These are phyloP conservation scores for Tragelaphus imberbis DNA, from an alignment of 2,113 vertebrate genomes.

Conservation along the genomic window DNA sequence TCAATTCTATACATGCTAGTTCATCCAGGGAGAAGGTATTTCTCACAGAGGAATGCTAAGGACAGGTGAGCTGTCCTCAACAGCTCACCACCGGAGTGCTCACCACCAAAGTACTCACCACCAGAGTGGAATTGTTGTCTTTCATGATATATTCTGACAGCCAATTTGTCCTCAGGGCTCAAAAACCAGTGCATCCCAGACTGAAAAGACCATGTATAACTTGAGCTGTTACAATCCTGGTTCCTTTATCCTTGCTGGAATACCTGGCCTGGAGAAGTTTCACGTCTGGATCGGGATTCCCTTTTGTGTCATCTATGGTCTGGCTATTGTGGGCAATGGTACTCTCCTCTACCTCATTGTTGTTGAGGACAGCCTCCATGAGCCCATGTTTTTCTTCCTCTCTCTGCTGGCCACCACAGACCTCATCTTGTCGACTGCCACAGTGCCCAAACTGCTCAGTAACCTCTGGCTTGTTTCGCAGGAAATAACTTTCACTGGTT, in stretches of 20 bases:
- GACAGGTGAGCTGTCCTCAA: background rate
- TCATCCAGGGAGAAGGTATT: background rate
- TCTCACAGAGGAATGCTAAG: background rate
- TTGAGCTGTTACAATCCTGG: constrained; percentile 44
- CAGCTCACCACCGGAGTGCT: background rate
- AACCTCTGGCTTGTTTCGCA: constrained; percentile 43
- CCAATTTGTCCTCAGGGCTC: background rate
- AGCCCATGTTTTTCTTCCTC: constrained; percentile 63
- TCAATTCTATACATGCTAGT: background rate
- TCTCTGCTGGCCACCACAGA: constrained; percentile 57
- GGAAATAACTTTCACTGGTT: constrained; percentile 63
- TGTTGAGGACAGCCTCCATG: constrained; percentile 43
- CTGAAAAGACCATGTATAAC: constrained; percentile 42
- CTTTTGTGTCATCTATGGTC: background rate
- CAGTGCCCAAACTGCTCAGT: constrained; percentile 58
- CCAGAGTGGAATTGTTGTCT: background rate
- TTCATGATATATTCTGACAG: background rate
- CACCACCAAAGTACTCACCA: background rate
- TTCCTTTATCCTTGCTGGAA: constrained; percentile 55
- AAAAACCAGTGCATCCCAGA: background rate
- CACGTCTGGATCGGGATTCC: constrained; percentile 68
- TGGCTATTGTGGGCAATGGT: constrained; percentile 59
- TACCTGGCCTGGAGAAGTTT: constrained; percentile 62
- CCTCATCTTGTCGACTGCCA: constrained; percentile 46
- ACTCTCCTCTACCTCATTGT: constrained; percentile 57